Evolutionary conservation across 1,140 invertebrate genomes (phyloP), one percentile per base, ranked within the genome.

Genomic region (Callitettix versicolor): DNA sequence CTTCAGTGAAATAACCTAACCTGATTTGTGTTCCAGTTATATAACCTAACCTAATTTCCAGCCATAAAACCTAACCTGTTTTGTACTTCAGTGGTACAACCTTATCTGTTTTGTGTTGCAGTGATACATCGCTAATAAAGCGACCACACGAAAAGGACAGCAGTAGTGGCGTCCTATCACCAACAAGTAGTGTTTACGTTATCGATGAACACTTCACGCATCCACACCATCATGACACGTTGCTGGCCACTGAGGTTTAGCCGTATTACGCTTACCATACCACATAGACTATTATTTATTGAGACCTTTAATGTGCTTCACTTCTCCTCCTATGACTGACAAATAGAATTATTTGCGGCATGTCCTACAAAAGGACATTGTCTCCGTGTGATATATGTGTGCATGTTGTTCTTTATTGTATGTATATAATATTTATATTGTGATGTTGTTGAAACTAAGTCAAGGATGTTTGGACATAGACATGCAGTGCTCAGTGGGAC

Each of bases 201-300:
- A 79, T 80, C 69, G 78, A 79, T 65, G 79, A 55, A 49, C 78
- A 80, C 65, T 80, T 76, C 63, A 66, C 70, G 50, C 36, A 44
- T 21, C 33, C 40, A 21, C 62, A 64, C 36, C 63, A 66, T 18
- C 53, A 60, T 20, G 63, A 64, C 52, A 75, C 73, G 43, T 74
- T 77, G 58, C 76, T 79, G 61, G 79, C 78, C 51, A 81, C 79
- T 44, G 77, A 81, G 69, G 79, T 81, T 63, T 81, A 78, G 74
- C 65, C 18, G 7, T 18, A 17, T 26, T 20, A 50, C 48, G 50
- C 18, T 26, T 51, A 48, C 9, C 26, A 12, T 51, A 51, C 18
- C 34, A n/a, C n/a, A n/a, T 30, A 51, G 42, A 20, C 30, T 41
- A 30, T 55, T 24, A 33, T 52, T 55, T 42, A 26, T 33, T 50